Evolutionary conservation across 2,888 invertebrate genomes (phyloP).

Genomic region (Tricholauxania praeusta): DNA sequence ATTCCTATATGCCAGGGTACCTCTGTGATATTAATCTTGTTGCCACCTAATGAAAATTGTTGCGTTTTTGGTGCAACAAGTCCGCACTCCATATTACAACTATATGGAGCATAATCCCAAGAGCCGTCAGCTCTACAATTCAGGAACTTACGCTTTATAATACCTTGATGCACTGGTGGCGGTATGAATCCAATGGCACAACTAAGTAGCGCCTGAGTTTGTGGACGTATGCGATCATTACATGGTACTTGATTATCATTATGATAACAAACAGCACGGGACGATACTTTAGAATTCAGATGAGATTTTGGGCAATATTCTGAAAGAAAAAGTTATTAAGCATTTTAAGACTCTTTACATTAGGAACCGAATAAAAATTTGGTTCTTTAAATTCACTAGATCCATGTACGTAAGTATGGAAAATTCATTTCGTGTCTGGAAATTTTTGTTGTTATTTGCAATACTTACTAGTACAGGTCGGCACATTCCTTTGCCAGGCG

Average conservation of each 20-base stretch:
- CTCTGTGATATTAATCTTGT: slow-evolving; percentile 35
- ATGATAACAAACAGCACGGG: slow-evolving; percentile 21
- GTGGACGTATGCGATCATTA: slow-evolving; percentile 20
- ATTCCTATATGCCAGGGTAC: slow-evolving; percentile 50
- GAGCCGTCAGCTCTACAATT: slow-evolving; percentile 9
- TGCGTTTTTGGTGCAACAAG: slow-evolving; percentile 15
- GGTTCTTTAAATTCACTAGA: background rate
- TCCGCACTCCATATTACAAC: slow-evolving; percentile 22
- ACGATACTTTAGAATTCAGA: slow-evolving; percentile 26
- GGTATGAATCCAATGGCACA: slow-evolving; percentile 30
- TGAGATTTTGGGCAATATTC: slow-evolving; percentile 32
- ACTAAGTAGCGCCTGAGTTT: slow-evolving; percentile 26
- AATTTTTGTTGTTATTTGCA: too few relatives aligned
- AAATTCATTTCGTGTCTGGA: too few relatives aligned
- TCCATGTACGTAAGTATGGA: too few relatives aligned
- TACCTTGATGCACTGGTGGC: slow-evolving; percentile 4
- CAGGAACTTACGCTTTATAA: background rate
- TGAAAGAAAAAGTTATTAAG: slow-evolving; percentile 8
- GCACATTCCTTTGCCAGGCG: background rate
- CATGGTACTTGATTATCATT: slow-evolving; percentile 13
- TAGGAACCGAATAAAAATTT: too few relatives aligned
- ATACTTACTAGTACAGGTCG: slow-evolving; percentile 16
- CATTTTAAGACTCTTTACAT: too few relatives aligned
- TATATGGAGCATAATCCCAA: slow-evolving; percentile 8
- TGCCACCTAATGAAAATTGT: slow-evolving; percentile 40